Percentiles rank a stretch among this genome's conserved stretches.
Conservation (phyloP, 2,797 vertebrate species). For the Hydrolagus colliei region DNA sequence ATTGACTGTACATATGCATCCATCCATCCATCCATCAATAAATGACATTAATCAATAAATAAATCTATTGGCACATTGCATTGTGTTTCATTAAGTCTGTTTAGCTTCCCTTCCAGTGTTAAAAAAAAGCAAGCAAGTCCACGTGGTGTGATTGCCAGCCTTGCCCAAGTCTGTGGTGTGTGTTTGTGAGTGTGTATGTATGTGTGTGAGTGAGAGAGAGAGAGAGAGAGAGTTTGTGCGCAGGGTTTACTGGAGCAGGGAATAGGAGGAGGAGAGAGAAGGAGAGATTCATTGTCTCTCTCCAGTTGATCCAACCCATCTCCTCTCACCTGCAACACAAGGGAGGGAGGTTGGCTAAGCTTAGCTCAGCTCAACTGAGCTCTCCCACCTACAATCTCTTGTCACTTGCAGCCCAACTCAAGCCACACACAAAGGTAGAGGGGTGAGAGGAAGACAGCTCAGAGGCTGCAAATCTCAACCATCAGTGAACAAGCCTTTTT, state of each 20-base stretch:
- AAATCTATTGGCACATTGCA: no score
- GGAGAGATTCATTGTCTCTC: not conserved
- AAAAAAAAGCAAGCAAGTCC: no score
- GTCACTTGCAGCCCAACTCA: not conserved
- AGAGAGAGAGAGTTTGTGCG: not conserved
- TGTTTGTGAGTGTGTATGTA: not conserved
- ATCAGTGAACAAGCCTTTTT: no score
- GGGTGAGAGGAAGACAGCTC: no score
- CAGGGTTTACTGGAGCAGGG: not conserved
- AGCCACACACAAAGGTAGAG: no score
- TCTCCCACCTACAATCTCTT: not conserved
- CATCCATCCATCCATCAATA: no score
- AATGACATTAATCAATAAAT: no score
- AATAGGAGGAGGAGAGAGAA: not conserved
- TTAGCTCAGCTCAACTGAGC: not conserved
- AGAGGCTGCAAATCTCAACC: no score
- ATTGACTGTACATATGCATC: no score
- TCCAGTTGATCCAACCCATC: not conserved
- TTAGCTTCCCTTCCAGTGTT: no score
- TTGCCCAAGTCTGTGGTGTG: not conserved
- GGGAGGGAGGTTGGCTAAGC: not conserved
- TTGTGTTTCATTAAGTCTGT: no score
- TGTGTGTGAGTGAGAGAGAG: not conserved
- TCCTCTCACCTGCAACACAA: slow-evolving; percentile 1
- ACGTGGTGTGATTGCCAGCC: slow-evolving; percentile 1